A percentile compares a stretch with the other conserved stretches of the same genome.
phyloP scores from a whole-genome alignment of 2,888 invertebrate species.

The Mellilla xanthometata region DNA sequence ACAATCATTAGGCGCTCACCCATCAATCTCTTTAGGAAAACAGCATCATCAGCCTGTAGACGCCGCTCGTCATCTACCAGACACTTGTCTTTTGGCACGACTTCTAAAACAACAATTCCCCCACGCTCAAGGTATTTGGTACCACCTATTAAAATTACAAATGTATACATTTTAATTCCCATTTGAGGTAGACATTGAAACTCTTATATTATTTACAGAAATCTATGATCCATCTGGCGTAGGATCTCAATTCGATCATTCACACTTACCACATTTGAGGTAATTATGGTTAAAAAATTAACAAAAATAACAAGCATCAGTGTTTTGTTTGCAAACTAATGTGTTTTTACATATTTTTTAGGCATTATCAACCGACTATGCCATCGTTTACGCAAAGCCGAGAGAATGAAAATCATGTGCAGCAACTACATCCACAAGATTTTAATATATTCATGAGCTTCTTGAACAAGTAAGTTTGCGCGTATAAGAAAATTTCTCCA shows the following conservation, averaged over 20 bases:
- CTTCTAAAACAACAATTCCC: constrained; percentile 55
- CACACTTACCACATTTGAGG: constrained; percentile 35
- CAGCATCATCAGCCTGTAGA: constrained; percentile 32
- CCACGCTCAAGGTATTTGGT: constrained; percentile 43
- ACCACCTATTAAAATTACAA: not conserved
- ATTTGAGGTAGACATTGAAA: too few species aligned
- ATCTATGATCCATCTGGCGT: constrained; percentile 37
- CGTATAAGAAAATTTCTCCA: too few species aligned
- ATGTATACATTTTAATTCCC: too few species aligned
- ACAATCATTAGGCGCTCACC: constrained; percentile 27
- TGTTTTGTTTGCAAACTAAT: too few species aligned
- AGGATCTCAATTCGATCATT: constrained; percentile 35
- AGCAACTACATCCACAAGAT: constrained; percentile 64
- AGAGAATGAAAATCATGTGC: constrained; percentile 38
- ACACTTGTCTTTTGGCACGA: constrained; percentile 56
- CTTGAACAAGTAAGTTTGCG: constrained; percentile 51
- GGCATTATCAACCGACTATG: constrained; percentile 36
- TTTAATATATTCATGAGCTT: constrained; percentile 56
- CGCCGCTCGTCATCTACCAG: constrained; percentile 38
- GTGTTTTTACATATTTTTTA: constrained; percentile 27
- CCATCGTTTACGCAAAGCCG: constrained; percentile 43
- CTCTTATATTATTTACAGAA: constrained; percentile 34
- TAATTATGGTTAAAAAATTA: constrained; percentile 26
- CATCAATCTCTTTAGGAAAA: constrained; percentile 27
- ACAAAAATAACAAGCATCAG: too few species aligned